These are phyloP conservation scores for Gallinago stenura DNA, from an alignment of 2,797 vertebrate genomes.

Conservation along the genomic window DNA sequence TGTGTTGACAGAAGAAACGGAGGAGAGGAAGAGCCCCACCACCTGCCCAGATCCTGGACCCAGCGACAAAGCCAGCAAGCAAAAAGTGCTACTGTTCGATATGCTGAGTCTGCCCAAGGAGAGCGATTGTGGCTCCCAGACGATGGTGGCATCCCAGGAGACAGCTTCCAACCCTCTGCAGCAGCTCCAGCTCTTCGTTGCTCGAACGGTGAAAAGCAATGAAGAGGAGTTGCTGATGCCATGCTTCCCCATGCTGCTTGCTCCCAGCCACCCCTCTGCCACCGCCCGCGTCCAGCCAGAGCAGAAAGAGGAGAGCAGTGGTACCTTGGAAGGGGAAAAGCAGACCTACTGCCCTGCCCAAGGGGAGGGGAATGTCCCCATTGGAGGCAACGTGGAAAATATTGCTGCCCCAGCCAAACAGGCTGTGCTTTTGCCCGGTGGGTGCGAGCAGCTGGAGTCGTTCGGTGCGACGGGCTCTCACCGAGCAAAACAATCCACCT, in stretches of 20 bases:
- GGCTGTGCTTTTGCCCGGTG: background rate
- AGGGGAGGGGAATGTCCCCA: background rate
- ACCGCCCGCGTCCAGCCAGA: background rate
- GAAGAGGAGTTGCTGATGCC: conserved; percentile 76
- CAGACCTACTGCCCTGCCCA: background rate
- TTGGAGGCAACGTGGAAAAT: background rate
- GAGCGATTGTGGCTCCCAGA: background rate
- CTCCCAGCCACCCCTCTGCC: conserved; percentile 8
- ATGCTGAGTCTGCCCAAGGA: conserved; percentile 25
- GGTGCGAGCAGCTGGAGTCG: background rate
- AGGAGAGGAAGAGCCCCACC: background rate
- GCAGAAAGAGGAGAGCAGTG: background rate
- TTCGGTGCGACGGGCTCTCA: background rate
- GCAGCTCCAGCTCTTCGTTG: conserved; percentile 74
- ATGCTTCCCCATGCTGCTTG: conserved; percentile 45
- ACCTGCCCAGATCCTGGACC: background rate
- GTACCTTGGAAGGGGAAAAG: background rate
- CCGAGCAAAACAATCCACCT: background rate
- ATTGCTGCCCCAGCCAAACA: background rate
- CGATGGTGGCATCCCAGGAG: conserved; percentile 41
- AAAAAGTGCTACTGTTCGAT: background rate
- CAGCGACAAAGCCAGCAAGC: background rate
- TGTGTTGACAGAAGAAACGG: background rate
- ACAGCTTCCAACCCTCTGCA: conserved; percentile 57
- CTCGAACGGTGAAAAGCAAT: conserved; percentile 63